Percentiles rank a stretch among this genome's conserved stretches.
These are phyloP conservation scores for Sparidentex hasta DNA, from an alignment of 2,797 vertebrate species.

Conservation along the genomic window DNA sequence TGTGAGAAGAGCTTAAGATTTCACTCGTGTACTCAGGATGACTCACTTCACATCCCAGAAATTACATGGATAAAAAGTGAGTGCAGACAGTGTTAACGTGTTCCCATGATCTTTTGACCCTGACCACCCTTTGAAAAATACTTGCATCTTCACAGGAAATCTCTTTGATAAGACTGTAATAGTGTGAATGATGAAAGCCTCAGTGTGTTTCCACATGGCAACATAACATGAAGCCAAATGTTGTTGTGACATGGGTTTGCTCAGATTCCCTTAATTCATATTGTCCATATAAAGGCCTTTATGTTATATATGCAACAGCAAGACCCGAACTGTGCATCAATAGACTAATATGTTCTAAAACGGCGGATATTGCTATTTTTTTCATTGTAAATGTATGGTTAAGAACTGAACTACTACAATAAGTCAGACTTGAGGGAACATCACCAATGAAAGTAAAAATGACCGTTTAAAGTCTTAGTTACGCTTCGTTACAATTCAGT, in stretches of 20 bases:
- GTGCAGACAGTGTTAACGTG: constrained; percentile 7
- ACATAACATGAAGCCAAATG: background rate
- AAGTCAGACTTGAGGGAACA: background rate
- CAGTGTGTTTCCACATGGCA: constrained; percentile 37
- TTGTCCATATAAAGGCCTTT: background rate
- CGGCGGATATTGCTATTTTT: background rate
- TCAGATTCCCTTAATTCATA: background rate
- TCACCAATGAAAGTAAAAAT: background rate
- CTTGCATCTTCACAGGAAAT: constrained; percentile 9
- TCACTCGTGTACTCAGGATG: background rate
- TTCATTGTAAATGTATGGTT: background rate
- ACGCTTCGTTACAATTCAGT: background rate
- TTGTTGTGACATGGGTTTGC: background rate
- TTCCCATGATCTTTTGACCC: constrained; percentile 48
- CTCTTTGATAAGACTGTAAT: constrained; percentile 27
- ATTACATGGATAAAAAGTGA: constrained; percentile 22
- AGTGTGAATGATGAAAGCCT: constrained; percentile 40
- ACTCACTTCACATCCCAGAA: constrained; percentile 32
- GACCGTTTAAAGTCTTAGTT: background rate
- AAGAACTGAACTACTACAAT: background rate
- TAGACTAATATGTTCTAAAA: background rate
- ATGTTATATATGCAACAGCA: background rate
- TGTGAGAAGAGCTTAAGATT: constrained; percentile 7
- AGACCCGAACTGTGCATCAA: background rate
- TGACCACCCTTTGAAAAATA: constrained; percentile 24